These are phyloP conservation scores for Nesidiocoris tenuis DNA, from an alignment of 2,888 invertebrate genomes.

Conservation along the genomic window DNA sequence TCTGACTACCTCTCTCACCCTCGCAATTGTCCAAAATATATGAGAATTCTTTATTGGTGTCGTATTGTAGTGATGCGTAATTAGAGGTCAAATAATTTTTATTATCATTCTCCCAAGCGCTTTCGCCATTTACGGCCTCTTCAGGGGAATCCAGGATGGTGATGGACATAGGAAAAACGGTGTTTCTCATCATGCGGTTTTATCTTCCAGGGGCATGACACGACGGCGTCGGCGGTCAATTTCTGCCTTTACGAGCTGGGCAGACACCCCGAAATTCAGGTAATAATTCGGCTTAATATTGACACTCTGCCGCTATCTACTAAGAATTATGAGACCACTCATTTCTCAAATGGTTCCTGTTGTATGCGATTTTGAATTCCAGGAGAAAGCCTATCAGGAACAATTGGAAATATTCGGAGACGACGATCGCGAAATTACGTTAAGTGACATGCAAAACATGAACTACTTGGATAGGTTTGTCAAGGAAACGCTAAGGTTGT, in stretches of 20 bases:
- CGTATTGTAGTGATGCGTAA: too few species aligned
- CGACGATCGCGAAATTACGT: constrained; percentile 48
- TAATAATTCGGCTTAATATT: constrained; percentile 28
- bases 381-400: constrained; percentile 50
- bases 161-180: too few species aligned
- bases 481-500: constrained; percentile 51
- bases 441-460: constrained; percentile 50
- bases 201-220: constrained; percentile 49
- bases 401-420: constrained; percentile 49
- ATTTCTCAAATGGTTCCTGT: not conserved
- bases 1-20: too few species aligned
- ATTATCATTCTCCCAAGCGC: too few species aligned
- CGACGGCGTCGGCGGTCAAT: constrained; percentile 48
- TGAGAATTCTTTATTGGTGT: too few species aligned
- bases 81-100: too few species aligned
- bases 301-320: not conserved
- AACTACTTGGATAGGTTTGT: constrained; percentile 51
- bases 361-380: not conserved
- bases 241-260: constrained; percentile 48
- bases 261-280: constrained; percentile 48
- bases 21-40: too few species aligned
- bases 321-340: not conserved
- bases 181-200: too few species aligned
- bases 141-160: too few species aligned
- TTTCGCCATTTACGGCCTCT: too few species aligned